Percentiles rank a stretch among this genome's conserved stretches.
Evolutionary conservation across 2,797 vertebrate genomes (phyloP).

Genomic region (Prionace glauca): DNA sequence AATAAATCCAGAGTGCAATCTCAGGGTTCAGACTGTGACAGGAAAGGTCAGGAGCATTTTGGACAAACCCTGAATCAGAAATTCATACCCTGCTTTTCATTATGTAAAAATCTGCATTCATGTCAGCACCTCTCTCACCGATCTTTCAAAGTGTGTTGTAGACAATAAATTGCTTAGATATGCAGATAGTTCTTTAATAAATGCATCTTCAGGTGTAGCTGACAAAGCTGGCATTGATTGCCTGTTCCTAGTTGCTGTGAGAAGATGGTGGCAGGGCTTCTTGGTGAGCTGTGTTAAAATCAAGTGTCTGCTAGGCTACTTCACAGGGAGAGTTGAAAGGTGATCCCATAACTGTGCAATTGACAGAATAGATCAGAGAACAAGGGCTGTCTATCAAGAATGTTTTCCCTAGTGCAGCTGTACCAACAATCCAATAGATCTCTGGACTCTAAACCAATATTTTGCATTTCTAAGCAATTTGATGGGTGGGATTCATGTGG

Average conservation of each 20-base stretch:
- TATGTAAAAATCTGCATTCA: neutral
- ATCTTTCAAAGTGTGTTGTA: neutral
- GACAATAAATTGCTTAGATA: neutral
- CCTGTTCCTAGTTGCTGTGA: neutral
- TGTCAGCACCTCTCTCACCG: neutral
- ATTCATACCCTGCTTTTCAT: neutral
- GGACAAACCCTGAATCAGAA: neutral
- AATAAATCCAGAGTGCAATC: constrained; percentile 4
- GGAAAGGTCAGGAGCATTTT: constrained; percentile 2
- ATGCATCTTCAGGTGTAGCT: neutral
- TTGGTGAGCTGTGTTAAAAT: neutral
- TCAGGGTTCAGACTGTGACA: constrained; percentile 11
- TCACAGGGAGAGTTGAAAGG: neutral
- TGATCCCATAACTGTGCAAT: neutral
- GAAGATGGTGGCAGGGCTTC: neutral
- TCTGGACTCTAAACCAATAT: neutral
- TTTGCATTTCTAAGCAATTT: neutral
- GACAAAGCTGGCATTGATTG: neutral
- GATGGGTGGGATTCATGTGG: too few relatives aligned
- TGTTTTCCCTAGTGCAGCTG: too few relatives aligned
- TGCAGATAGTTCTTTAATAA: neutral
- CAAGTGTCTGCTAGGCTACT: neutral
- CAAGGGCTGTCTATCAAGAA: too few relatives aligned
- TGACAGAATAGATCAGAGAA: too few relatives aligned
- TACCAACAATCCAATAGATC: too few relatives aligned